Evolutionary conservation across 2,888 invertebrate species (phyloP), one percentile per base, ranked within the genome.

Genomic region (Andrena fulva): DNA sequence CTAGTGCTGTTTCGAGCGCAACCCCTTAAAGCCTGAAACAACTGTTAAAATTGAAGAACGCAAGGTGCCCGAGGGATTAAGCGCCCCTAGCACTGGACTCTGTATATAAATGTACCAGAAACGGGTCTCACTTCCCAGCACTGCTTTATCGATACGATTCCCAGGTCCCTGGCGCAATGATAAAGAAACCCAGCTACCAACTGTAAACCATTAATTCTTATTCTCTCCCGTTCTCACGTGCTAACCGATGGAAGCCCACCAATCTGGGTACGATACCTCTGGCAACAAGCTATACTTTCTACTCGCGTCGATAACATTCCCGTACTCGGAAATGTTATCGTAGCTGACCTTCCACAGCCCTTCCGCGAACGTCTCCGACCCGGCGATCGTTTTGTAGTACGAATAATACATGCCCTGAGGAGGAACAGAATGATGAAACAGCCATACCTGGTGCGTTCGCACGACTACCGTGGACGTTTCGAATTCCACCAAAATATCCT

Each of bases 251-350:
- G 8, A 72, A n/a, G 8, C 67, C n/a, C n/a, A 24, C 12, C 20
- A 31, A 20, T 59, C 8, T 4, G 12, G 31, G 20, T 71, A 73
- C 29, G 3, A 63, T 86, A 98, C 96, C 96, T 98, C 98, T 1
- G 98, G 98, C 91, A 97, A 96, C 70, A 98, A 95, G 93, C 97
- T 98, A 92, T 98, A 98, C 70, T 97, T 95, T 90, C 97, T 96
- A 54, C 97, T 95, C 0, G 97, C 97, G 93, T 98, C 98, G 31
- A 98, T 97, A 70, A 96, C 96, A 71, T 96, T 95, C 0, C 98
- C 98, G 93, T 96, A 97, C 92, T 98, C 98, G 0, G 98, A 97
- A 29, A 96, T 94, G 87, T 96, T 96, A 90, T 98, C 97, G 82
- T 96, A 95, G 92, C 96, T 96, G 0, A 97, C 91, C 84, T 95